phyloP scores from a whole-genome alignment of 1,140 invertebrate genomes.

The Drosophila trapezifrons region DNA sequence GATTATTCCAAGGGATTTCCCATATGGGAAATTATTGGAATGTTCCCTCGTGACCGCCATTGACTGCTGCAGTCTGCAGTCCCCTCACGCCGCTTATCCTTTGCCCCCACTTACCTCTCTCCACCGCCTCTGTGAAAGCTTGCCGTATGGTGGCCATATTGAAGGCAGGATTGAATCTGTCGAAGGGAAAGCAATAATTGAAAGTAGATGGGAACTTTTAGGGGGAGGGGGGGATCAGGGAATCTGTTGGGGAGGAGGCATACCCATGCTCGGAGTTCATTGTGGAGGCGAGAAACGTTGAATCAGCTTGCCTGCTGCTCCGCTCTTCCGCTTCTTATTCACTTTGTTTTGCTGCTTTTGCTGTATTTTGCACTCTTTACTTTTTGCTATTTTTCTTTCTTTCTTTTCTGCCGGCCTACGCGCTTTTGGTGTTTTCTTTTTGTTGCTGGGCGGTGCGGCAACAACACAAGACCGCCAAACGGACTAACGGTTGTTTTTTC shows the following conservation, averaged over 20 bases:
- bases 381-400: not conserved
- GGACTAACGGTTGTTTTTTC: constrained; percentile 38
- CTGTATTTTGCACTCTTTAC: constrained; percentile 2
- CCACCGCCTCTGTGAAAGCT: constrained; percentile 96
- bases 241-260: not conserved
- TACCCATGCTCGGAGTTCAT: constrained; percentile 84
- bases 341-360: constrained; percentile 22
- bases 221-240: not conserved
- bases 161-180: constrained; percentile 94
- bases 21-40: no score
- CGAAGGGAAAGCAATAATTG: constrained; percentile 65
- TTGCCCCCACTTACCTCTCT: constrained; percentile 88
- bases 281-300: constrained; percentile 66
- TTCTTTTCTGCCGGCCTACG: constrained; percentile 56
- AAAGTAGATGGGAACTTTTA: not conserved
- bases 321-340: constrained; percentile 24
- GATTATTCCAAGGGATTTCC: no score
- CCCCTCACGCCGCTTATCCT: no score
- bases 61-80: no score
- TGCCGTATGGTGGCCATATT: constrained; percentile 96
- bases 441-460: constrained; percentile 36
- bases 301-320: constrained; percentile 64
- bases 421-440: constrained; percentile 26
- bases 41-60: no score
- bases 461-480: constrained; percentile 44